phyloP scores from a whole-genome alignment of 2,888 invertebrate genomes.

The Volucella zonaria region DNA sequence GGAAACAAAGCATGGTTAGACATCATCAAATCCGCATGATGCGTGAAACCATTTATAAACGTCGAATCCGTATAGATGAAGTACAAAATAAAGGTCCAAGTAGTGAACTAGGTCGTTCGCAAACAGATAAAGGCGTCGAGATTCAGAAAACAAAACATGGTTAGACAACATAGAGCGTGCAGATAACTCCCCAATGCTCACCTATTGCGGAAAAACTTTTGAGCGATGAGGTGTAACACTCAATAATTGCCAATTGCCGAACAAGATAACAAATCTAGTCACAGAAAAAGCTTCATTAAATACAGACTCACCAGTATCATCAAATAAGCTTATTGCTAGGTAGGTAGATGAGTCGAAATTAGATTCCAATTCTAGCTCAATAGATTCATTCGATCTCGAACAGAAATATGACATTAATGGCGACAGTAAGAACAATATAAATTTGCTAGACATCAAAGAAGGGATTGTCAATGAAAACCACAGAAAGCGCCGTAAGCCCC shows the following conservation, averaged over 20 bases:
- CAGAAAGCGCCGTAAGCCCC: conserved; percentile 69
- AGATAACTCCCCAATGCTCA: conserved; percentile 84
- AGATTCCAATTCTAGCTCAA: conserved; percentile 60
- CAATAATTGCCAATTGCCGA: conserved; percentile 85
- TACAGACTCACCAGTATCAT: conserved; percentile 54
- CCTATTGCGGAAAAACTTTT: conserved; percentile 87
- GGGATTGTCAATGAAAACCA: conserved; percentile 51
- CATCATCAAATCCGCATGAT: conserved; percentile 87
- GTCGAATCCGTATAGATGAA: conserved; percentile 86
- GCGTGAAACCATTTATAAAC: conserved; percentile 87
- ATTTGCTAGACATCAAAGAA: conserved; percentile 76
- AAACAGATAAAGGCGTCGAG: conserved; percentile 74
- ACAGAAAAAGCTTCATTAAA: conserved; percentile 44
- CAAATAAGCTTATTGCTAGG: conserved; percentile 41
- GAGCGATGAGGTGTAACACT: conserved; percentile 89
- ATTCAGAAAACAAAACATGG: conserved; percentile 75
- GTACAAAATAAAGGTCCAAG: conserved; percentile 81
- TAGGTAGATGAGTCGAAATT: conserved; percentile 60
- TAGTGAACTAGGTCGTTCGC: conserved; percentile 80
- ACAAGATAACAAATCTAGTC: conserved; percentile 76
- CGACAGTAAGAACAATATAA: conserved; percentile 69
- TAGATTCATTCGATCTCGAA: conserved; percentile 67
- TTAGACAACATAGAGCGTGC: conserved; percentile 86
- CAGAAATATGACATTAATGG: conserved; percentile 69
- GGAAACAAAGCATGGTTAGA: conserved; percentile 80